Conservation (phyloP, 1,140 invertebrate genomes). For the Pissodes strobi region DNA sequence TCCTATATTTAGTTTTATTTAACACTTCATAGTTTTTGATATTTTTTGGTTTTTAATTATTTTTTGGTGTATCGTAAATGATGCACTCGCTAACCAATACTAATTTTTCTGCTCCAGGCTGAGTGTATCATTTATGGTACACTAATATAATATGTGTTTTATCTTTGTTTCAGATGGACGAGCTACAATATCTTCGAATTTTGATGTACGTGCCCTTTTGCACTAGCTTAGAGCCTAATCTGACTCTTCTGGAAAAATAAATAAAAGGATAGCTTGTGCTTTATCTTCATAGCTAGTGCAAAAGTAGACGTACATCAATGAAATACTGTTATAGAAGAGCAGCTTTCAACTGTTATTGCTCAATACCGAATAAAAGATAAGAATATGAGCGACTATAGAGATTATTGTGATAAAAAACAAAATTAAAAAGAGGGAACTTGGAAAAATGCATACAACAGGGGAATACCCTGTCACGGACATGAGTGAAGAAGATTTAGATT, state of each 20-base stretch:
- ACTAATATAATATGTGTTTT: conserved; percentile 5
- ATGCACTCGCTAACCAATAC: conserved; percentile 9
- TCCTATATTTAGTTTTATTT: too few relatives aligned
- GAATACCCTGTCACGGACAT: conserved; percentile 10
- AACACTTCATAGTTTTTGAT: not conserved
- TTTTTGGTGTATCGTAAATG: conserved; percentile 12
- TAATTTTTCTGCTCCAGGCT: conserved; percentile 5
- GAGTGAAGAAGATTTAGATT: conserved; percentile 2
- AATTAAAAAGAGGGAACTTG: not conserved
- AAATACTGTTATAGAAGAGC: not conserved
- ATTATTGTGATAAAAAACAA: not conserved
- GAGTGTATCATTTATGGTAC: conserved; percentile 13
- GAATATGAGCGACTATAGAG: not conserved
- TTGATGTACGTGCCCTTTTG: not conserved
- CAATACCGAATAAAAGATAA: not conserved
- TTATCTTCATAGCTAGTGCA: not conserved
- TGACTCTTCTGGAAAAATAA: not conserved
- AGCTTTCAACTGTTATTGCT: conserved; percentile 4
- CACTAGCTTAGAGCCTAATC: not conserved
- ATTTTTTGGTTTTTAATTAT: conserved; percentile 5
- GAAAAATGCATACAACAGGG: not conserved
- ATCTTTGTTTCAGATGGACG: conserved; percentile 13
- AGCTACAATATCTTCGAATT: not conserved
- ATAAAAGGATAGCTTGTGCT: conserved; percentile 1
- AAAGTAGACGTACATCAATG: conserved; percentile 1